Percentiles rank a stretch among this genome's conserved stretches.
Evolutionary conservation across 2,888 invertebrate species (phyloP).

Genomic region (Tipula lateralis): DNA sequence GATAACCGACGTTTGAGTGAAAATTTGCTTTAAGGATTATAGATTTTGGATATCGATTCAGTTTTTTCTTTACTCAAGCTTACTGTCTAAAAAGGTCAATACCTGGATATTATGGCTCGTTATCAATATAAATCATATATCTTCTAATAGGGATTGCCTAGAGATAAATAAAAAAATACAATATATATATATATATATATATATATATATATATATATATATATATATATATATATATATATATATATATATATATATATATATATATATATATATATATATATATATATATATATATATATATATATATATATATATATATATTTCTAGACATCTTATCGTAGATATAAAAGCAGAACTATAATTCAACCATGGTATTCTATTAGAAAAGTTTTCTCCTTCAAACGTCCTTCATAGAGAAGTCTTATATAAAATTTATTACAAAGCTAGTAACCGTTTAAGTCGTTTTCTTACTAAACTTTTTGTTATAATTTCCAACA

Average conservation of each 20-base stretch:
- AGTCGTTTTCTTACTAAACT: neutral
- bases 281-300: neutral
- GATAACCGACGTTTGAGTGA: neutral
- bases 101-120: neutral
- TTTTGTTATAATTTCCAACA: neutral
- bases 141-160: neutral
- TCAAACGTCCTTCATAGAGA: neutral
- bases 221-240: neutral
- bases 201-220: neutral
- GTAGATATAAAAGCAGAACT: neutral
- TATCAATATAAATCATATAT: neutral
- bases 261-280: neutral
- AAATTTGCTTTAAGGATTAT: neutral
- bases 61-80: neutral
- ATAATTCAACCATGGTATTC: neutral
- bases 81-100: neutral
- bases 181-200: neutral
- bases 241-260: neutral
- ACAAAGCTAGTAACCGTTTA: neutral
- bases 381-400: neutral
- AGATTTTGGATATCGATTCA: neutral
- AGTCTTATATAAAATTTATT: neutral
- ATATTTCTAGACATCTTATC: neutral
- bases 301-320: neutral
- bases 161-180: neutral